phyloP scores from a whole-genome alignment of 1,140 invertebrate species.

The Brachionus rotundiformis region DNA sequence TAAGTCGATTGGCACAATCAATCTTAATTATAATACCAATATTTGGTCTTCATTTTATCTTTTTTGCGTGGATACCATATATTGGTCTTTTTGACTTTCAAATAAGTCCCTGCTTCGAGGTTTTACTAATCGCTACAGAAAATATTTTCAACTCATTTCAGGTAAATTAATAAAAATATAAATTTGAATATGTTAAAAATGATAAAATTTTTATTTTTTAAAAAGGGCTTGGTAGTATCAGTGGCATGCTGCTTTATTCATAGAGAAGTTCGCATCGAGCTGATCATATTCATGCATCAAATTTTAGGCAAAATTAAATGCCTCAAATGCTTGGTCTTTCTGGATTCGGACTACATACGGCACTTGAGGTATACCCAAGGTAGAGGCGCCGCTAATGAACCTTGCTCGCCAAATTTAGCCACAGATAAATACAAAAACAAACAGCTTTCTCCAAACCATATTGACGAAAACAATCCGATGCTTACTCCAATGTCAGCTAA shows the following conservation, averaged over 20 bases:
- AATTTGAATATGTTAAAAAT: not conserved
- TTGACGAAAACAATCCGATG: conserved; percentile 39
- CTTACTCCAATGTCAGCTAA: conserved; percentile 10
- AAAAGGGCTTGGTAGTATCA: conserved; percentile 33
- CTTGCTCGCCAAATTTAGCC: not conserved
- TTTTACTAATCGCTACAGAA: not conserved
- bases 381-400: not conserved
- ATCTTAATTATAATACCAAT: conserved; percentile 50
- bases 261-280: conserved; percentile 15
- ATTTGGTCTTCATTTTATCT: conserved; percentile 47
- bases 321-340: not conserved
- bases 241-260: conserved; percentile 48
- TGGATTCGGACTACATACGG: not conserved
- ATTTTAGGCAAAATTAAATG: conserved; percentile 18
- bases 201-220: not conserved
- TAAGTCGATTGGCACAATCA: conserved; percentile 41
- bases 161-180: not conserved
- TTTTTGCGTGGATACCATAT: conserved; percentile 41
- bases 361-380: not conserved
- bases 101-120: conserved; percentile 24
- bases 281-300: not conserved
- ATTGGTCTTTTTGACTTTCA: not conserved
- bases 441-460: not conserved
- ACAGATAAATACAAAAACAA: not conserved
- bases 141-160: conserved; percentile 45